Base-by-base conservation (phyloP, 2,113 vertebrate genomes). In the Anguilla japonica region DNA sequence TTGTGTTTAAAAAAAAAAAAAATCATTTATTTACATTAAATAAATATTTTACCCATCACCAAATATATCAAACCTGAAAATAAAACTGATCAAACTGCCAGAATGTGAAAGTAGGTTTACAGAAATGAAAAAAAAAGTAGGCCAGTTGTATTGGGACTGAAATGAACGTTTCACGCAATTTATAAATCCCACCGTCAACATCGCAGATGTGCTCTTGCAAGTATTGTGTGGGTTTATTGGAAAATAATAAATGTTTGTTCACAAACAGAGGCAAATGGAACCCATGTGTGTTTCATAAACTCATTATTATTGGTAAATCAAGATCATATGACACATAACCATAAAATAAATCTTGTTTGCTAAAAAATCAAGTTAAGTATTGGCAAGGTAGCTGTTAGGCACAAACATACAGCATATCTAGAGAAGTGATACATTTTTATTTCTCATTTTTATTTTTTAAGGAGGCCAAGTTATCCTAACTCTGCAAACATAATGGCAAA, bases 401-500 rank as follows among this genome's bases (percentile, higher is more conserved):
- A 67, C 84, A 39, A 53, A 80, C 50, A 50, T 79, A 79, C 56
- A 57, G 4, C 2, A 46, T 34, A 34, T 34, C 78, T 26, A 53
- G 71, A 79, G 20, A 29, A 39, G 75, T 29, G 79, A 80, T 80
- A 20, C 41, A 41, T 80, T 80, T 67, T 67, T 60, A 18, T 60
- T 20, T 20, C 1, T 46, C 9, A 46, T 46, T 46, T 46, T 46
- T 46, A 46, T 78, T 81, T 85, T 80, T 81, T 81, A 29, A 29
- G 40, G 84, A 41, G 78, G 29, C 79, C 53, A 41, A 67, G 79
- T n/a, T 75, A 34, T n/a, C n/a, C 71, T 63, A 86, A 83, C 63
- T 78, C 78, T 46, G 82, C 78, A 87, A 80, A 57, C 83, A 83
- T 82, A 41, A 85, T 67, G 79, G 41, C 79, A 87, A 81, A 80